Evolutionary conservation across 1,140 invertebrate genomes (phyloP), one percentile per base, ranked within the genome.

Genomic region (Drosophila malerkotliana): DNA sequence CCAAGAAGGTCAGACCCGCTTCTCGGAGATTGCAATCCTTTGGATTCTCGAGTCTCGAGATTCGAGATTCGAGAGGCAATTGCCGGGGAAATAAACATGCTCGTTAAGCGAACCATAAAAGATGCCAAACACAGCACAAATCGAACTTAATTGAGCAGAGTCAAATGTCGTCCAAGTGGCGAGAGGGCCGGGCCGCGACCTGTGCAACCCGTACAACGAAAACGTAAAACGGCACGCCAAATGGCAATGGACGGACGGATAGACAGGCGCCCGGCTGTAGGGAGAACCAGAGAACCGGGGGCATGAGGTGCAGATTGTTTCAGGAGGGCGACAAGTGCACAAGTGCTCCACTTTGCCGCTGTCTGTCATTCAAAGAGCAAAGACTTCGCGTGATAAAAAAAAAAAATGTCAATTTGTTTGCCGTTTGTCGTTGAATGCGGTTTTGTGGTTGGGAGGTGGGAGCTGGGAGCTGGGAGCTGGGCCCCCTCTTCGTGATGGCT

Each of bases 121-220:
- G n/a, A 55, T 67, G 73, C 72, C 77, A 77, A 84, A 73, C 68
- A 77, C 34, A 78, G 60, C 54, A 75, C 78, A 85, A 85, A 85
- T 85, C 82, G 82, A 85, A 85, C 85, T 75, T 87, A 85, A 85
- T 85, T 85, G 82, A 87, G 64, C 58, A 60, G 48, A 87, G 82
- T 82, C 82, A 85, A 87, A 81, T 78, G 82, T 82, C 82, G 75
- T 52, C 48, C 26, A 49, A 76, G 58, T 76, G 74, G 55, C 78
- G 78, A 72, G 72, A 77, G 61, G 60, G 72, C 30, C 51, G 61
- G 60, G 72, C 30, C 51, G 49, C 61, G 72, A 75, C 60, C 72
- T 63, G 41, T 15, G 34, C 60, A 30, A 52, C 53, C 55, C 32
- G 30, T 14, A 49, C 14, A 59, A 26, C 28, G 9, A 24, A 51